phyloP scores from a whole-genome alignment of 2,797 vertebrate species.

The Telmatherina bonti region DNA sequence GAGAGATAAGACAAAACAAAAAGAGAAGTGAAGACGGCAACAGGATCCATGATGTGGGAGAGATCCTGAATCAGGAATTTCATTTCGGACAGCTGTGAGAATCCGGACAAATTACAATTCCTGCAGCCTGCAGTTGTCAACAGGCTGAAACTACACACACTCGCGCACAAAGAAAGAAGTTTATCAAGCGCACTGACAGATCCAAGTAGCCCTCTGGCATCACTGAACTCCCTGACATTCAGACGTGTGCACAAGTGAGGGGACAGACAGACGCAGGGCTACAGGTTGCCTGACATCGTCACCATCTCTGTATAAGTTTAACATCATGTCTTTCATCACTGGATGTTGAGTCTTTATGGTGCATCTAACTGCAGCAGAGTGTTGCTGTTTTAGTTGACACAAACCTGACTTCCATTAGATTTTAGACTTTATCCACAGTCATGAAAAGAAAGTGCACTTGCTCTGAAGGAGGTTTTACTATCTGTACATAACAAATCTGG shows the following conservation, averaged over 20 bases:
- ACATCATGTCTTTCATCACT: background rate
- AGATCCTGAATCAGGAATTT: conserved; percentile 53
- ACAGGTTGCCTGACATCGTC: conserved; percentile 61
- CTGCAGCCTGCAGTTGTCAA: conserved; percentile 51
- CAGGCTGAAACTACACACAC: conserved; percentile 42
- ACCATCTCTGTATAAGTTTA: conserved; percentile 69
- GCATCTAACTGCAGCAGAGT: background rate
- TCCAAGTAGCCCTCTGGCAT: conserved; percentile 35
- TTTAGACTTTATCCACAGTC: background rate
- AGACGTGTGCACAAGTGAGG: conserved; percentile 46
- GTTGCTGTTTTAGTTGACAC: background rate
- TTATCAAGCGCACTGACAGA: conserved; percentile 1
- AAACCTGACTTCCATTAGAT: background rate
- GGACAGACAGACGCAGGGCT: conserved; percentile 55
- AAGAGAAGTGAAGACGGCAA: conserved; percentile 17
- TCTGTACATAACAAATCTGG: background rate
- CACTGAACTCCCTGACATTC: conserved; percentile 40
- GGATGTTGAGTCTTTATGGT: background rate
- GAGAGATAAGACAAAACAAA: conserved; percentile 14
- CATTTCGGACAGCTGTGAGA: conserved; percentile 45
- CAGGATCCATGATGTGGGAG: conserved; percentile 5
- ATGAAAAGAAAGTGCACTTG: background rate
- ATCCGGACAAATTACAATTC: conserved; percentile 39
- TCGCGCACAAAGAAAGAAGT: conserved; percentile 20
- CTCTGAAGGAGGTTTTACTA: background rate